Conservation (phyloP, 2,113 vertebrate genomes). For the Myiagra hebetior region DNA sequence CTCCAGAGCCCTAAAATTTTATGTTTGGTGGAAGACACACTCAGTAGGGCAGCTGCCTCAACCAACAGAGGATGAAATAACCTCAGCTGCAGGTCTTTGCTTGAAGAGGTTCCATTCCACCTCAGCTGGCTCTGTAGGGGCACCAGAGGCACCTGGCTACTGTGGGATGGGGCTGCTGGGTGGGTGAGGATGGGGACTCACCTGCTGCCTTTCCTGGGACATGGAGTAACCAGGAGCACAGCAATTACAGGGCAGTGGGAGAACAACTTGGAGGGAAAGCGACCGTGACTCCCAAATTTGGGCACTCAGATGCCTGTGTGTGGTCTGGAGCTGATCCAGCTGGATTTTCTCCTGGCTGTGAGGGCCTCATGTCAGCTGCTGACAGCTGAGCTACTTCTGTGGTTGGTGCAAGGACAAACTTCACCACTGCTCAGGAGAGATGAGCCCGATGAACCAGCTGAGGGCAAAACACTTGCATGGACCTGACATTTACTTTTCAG, state of each 20-base stretch:
- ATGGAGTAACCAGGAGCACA: background rate
- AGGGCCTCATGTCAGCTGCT: background rate
- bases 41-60: background rate
- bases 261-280: background rate
- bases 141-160: background rate
- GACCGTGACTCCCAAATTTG: accelerated
- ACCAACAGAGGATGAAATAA: background rate
- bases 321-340: background rate
- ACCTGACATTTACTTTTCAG: background rate
- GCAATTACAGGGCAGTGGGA: background rate
- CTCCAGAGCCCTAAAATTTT: background rate
- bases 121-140: background rate
- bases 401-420: background rate
- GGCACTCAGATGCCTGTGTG: background rate
- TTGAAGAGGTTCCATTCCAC: background rate
- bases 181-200: no score
- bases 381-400: background rate
- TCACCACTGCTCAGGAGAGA: background rate
- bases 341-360: background rate
- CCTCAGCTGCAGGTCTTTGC: background rate
- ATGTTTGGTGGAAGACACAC: background rate
- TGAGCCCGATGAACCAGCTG: background rate
- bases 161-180: background rate
- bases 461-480: background rate
- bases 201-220: background rate